These are phyloP conservation scores for Adineta ricciae DNA, from an alignment of 2,888 invertebrate species.

Conservation along the genomic window DNA sequence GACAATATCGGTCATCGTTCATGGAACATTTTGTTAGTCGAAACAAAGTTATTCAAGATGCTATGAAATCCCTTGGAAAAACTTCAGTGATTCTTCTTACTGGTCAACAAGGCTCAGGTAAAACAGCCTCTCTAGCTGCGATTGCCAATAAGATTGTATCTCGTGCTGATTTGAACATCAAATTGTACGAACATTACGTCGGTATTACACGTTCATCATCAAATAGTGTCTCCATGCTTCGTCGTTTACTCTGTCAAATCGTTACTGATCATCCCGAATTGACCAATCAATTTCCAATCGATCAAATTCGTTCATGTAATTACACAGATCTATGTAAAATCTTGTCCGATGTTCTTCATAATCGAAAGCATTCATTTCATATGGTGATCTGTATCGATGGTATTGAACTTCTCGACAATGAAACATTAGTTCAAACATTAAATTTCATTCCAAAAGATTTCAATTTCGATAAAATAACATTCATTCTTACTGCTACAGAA, in stretches of 20 bases:
- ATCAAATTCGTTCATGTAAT: background rate
- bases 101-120: slow-evolving; percentile 6
- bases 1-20: background rate
- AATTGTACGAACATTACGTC: slow-evolving; percentile 16
- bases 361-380: background rate
- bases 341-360: background rate
- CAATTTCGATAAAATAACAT: slow-evolving; percentile 44
- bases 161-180: background rate
- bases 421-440: slow-evolving; percentile 42
- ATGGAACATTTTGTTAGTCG: slow-evolving; percentile 18
- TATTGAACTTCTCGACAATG: slow-evolving; percentile 44
- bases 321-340: slow-evolving; percentile 5
- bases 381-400: slow-evolving; percentile 48
- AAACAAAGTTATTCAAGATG: background rate
- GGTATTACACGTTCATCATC: background rate
- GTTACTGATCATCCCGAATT: background rate
- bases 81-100: background rate
- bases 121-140: background rate
- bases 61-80: background rate
- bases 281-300: background rate
- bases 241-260: slow-evolving; percentile 7
- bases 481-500: slow-evolving; percentile 42
- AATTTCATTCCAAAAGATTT: slow-evolving; percentile 45
- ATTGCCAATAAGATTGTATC: background rate
- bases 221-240: slow-evolving; percentile 1